Conservation (phyloP, 1,140 invertebrate genomes). For the Ostrea edulis region DNA sequence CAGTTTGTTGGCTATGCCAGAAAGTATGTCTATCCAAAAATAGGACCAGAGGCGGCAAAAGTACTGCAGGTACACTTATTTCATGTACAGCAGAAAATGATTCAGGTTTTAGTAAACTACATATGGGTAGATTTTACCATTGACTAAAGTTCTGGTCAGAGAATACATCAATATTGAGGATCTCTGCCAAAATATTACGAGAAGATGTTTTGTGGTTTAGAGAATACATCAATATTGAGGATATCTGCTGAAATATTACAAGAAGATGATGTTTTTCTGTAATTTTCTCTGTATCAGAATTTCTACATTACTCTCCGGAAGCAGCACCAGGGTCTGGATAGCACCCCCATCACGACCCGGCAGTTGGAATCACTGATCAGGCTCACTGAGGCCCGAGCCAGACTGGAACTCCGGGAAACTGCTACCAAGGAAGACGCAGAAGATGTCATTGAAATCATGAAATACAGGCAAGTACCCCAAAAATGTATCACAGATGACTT, state of each 20-base stretch:
- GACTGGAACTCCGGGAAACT: slow-evolving; percentile 89
- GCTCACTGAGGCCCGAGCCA: slow-evolving; percentile 92
- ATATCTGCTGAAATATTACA: too few relatives aligned
- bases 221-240: too few relatives aligned
- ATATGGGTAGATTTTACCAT: too few relatives aligned
- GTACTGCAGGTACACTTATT: slow-evolving; percentile 81
- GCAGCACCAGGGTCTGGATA: slow-evolving; percentile 83
- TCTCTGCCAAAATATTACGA: too few relatives aligned
- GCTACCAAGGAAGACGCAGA: slow-evolving; percentile 89
- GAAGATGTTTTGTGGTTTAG: too few relatives aligned
- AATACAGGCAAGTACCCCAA: slow-evolving; percentile 80
- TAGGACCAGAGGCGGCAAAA: slow-evolving; percentile 86
- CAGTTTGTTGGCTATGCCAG: slow-evolving; percentile 94
- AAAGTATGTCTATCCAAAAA: slow-evolving; percentile 91
- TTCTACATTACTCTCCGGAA: slow-evolving; percentile 91
- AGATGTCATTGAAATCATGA: slow-evolving; percentile 92
- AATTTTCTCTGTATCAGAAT: slow-evolving; percentile 77
- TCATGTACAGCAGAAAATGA: too few relatives aligned
- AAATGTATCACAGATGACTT: background rate
- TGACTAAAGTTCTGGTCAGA: too few relatives aligned
- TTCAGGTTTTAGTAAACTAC: too few relatives aligned
- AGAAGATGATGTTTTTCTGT: background rate
- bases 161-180: too few relatives aligned
- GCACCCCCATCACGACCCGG: slow-evolving; percentile 88
- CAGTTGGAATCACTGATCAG: slow-evolving; percentile 94